Evolutionary conservation across 2,888 invertebrate genomes (phyloP).

Genomic region (Pharmacophagus antenor): DNA sequence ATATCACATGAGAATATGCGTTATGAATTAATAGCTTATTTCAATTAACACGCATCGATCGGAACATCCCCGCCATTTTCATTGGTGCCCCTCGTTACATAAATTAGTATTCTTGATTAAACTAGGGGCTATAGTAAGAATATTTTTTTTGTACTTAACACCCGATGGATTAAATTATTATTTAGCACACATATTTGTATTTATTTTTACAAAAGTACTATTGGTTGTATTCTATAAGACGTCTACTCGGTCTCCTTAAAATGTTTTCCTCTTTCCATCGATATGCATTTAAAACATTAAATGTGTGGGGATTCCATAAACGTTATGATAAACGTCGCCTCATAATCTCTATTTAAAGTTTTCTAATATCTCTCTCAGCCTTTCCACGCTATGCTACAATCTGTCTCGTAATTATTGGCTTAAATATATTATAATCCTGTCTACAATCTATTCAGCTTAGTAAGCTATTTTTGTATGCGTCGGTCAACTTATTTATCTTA

Average conservation of each 20-base stretch:
- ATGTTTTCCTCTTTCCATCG: background rate
- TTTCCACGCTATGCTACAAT: background rate
- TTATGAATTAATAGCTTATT: constrained; percentile 9
- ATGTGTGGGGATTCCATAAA: background rate
- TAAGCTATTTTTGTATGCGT: constrained; percentile 44
- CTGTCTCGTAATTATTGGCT: background rate
- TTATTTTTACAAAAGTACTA: background rate
- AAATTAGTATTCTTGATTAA: constrained; percentile 7
- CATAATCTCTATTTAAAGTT: background rate
- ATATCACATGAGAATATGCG: constrained; percentile 15
- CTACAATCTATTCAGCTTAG: constrained; percentile 32
- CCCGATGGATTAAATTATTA: no score
- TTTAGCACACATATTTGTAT: no score
- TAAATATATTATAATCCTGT: background rate
- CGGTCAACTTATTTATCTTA: constrained; percentile 45
- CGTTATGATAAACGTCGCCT: background rate
- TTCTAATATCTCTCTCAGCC: background rate
- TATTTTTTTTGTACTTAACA: background rate
- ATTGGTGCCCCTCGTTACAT: constrained; percentile 7
- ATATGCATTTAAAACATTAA: background rate
- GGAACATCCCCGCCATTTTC: constrained; percentile 11
- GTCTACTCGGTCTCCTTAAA: background rate
- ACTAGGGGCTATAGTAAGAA: background rate
- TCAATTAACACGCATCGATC: constrained; percentile 19
- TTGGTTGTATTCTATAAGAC: background rate